These are phyloP conservation scores for Catharus fuscescens DNA, from an alignment of 2,113 vertebrate species.

Conservation along the genomic window DNA sequence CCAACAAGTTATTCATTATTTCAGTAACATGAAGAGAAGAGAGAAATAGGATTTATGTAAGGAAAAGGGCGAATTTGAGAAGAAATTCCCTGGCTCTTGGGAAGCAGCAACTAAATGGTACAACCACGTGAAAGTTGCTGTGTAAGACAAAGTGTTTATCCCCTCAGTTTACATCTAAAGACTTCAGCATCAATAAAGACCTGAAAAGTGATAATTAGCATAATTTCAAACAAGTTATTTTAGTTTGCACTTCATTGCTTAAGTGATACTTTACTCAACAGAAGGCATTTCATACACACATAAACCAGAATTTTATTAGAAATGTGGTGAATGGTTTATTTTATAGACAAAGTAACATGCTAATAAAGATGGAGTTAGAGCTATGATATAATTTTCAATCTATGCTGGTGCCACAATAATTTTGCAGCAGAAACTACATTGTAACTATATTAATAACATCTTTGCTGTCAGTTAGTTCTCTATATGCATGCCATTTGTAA, in stretches of 20 bases:
- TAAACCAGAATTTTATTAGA: constrained; percentile 25
- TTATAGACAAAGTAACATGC: not conserved
- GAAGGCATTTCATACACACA: constrained; percentile 33
- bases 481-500: not conserved
- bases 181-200: constrained; percentile 3
- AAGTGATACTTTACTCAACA: constrained; percentile 37
- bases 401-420: not conserved
- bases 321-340: not conserved
- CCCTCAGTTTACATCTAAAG: not conserved
- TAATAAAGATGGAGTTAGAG: not conserved
- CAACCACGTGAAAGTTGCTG: not conserved
- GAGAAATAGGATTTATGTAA: not conserved
- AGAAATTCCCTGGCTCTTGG: not conserved
- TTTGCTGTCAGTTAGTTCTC: not conserved
- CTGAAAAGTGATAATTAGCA: constrained; percentile 27
- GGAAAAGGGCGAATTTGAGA: not conserved
- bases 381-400: not conserved
- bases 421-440: not conserved
- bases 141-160: not conserved
- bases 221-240: constrained; percentile 11
- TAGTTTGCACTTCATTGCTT: not conserved
- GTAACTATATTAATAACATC: not conserved
- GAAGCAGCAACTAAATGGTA: not conserved
- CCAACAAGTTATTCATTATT: not conserved
- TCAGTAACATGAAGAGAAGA: not conserved